A percentile compares a stretch with the other conserved stretches of the same genome.
phyloP scores from a whole-genome alignment of 2,888 invertebrate species.

The Ennomos erosarius region DNA sequence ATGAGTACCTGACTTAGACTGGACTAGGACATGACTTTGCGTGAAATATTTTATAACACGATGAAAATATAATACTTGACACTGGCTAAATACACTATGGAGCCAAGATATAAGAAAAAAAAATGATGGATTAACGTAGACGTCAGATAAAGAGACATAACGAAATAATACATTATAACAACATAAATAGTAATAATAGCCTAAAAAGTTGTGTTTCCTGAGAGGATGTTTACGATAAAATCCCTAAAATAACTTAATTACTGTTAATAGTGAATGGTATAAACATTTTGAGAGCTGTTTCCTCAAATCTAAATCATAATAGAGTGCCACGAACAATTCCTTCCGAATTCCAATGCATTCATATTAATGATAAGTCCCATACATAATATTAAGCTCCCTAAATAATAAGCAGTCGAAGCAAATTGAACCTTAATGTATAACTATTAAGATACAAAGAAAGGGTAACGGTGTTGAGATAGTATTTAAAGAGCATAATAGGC shows the following conservation, averaged over 20 bases:
- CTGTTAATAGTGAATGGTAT: constrained; percentile 12
- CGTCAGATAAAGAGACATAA: background rate
- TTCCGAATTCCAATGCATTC: constrained; percentile 44
- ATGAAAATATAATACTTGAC: too few relatives aligned
- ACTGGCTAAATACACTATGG: too few relatives aligned
- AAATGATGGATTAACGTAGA: too few relatives aligned
- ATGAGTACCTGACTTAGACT: too few relatives aligned
- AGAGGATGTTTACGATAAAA: constrained; percentile 19
- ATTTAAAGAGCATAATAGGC: constrained; percentile 30
- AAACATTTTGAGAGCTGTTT: constrained; percentile 31
- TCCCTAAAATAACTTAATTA: constrained; percentile 13
- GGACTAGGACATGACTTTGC: too few relatives aligned
- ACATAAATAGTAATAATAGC: background rate
- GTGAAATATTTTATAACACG: too few relatives aligned
- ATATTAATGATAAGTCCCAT: constrained; percentile 37
- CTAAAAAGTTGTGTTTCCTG: background rate
- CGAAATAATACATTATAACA: constrained; percentile 1
- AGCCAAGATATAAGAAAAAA: too few relatives aligned
- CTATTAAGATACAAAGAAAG: constrained; percentile 11
- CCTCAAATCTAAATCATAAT: constrained; percentile 33
- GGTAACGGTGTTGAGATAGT: constrained; percentile 3
- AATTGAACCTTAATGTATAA: constrained; percentile 13
- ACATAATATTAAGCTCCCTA: constrained; percentile 35
- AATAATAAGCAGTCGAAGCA: constrained; percentile 11
- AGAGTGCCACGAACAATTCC: constrained; percentile 35